These are phyloP conservation scores for Apteryx owenii DNA, from an alignment of 2,113 vertebrate genomes.

Conservation along the genomic window DNA sequence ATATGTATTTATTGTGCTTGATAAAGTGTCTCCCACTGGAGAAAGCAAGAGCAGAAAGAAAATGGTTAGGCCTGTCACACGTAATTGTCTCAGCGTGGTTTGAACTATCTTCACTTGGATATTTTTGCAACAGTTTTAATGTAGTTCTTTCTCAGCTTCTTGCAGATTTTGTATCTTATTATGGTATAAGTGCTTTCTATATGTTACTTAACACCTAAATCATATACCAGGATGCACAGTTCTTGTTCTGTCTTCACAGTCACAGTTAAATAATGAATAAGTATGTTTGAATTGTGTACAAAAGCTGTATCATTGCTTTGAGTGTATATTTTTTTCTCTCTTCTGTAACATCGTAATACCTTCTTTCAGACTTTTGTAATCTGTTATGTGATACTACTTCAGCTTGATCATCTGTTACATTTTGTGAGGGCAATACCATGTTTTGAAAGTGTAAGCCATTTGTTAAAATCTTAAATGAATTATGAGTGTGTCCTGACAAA, in stretches of 20 bases:
- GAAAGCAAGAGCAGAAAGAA: not conserved
- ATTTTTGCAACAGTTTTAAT: not conserved
- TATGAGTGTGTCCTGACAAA: not conserved
- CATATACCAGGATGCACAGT: rapidly evolving
- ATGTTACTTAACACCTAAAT: not conserved
- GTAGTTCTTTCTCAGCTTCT: rapidly evolving
- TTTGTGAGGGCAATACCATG: too few relatives aligned
- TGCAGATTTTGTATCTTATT: rapidly evolving
- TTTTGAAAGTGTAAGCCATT: not conserved
- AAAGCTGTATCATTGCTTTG: not conserved
- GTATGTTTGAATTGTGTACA: not conserved
- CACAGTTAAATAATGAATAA: not conserved
- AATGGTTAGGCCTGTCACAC: rapidly evolving
- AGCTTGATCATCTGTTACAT: not conserved
- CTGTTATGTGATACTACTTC: not conserved
- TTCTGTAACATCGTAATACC: not conserved
- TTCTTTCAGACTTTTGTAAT: not conserved
- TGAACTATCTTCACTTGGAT: not conserved
- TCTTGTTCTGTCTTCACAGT: not conserved
- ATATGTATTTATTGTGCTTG: rapidly evolving
- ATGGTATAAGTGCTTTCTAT: rapidly evolving
- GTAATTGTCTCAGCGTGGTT: rapidly evolving
- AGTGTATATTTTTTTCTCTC: not conserved
- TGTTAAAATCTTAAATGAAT: not conserved
- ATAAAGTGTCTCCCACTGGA: rapidly evolving